These are phyloP conservation scores for Ophonus ardosiacus DNA, from an alignment of 2,888 invertebrate species.

Conservation along the genomic window DNA sequence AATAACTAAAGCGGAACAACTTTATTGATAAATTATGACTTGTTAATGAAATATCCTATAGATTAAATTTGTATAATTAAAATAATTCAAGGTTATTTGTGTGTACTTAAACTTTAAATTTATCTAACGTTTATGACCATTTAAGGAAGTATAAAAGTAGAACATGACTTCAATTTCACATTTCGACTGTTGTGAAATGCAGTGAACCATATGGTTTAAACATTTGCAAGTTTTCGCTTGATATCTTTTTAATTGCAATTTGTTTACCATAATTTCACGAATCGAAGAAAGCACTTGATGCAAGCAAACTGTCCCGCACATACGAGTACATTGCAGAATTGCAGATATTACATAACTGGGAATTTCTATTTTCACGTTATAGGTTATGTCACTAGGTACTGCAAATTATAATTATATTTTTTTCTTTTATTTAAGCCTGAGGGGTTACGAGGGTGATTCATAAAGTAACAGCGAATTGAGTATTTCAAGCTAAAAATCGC, in stretches of 20 bases:
- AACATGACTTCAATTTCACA: background rate
- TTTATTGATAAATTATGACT: background rate
- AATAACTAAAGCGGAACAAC: background rate
- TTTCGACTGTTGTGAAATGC: conserved; percentile 17
- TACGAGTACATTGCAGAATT: too few relatives aligned
- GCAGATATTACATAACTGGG: conserved; percentile 12
- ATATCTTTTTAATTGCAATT: conserved; percentile 37
- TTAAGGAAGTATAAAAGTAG: background rate
- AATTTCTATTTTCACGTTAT: conserved; percentile 38
- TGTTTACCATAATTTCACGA: conserved; percentile 8
- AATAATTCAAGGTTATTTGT: background rate
- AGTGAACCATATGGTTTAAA: conserved; percentile 16
- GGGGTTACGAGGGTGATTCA: background rate
- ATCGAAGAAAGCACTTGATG: conserved; percentile 13
- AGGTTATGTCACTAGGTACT: conserved; percentile 11
- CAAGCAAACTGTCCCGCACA: background rate
- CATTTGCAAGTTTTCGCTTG: conserved; percentile 14
- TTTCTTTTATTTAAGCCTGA: background rate
- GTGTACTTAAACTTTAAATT: background rate
- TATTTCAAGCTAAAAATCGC: too few relatives aligned
- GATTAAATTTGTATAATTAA: too few relatives aligned
- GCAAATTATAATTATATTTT: conserved; percentile 22
- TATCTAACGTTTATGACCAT: background rate
- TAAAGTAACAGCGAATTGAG: background rate
- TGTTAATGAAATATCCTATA: too few relatives aligned